Evolutionary conservation across 1,140 invertebrate genomes (phyloP).

Genomic region (Temnothorax nylanderi): DNA sequence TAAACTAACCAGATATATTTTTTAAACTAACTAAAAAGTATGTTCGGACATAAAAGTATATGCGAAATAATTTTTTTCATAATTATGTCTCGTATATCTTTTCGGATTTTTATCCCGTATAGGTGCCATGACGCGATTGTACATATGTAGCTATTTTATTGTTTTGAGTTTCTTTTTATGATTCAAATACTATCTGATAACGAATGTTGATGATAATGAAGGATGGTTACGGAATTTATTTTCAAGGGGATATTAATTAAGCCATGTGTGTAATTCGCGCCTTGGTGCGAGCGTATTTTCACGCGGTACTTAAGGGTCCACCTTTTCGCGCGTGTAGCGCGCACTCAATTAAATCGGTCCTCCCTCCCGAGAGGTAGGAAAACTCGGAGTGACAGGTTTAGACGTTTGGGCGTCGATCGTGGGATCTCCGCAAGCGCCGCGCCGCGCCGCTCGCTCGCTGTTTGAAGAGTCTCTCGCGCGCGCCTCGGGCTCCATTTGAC

Average conservation of each 20-base stretch:
- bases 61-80: not conserved
- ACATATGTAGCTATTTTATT: not conserved
- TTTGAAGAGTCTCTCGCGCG: slow-evolving; percentile 41
- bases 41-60: not conserved
- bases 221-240: not conserved
- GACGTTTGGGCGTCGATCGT: slow-evolving; percentile 17
- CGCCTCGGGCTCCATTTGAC: slow-evolving; percentile 68
- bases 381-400: slow-evolving; percentile 22
- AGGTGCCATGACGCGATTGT: not conserved
- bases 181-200: not conserved
- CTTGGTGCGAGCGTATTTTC: not conserved
- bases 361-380: not conserved
- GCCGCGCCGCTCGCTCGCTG: slow-evolving; percentile 19
- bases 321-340: not conserved
- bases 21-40: not conserved
- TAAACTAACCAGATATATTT: too few relatives aligned
- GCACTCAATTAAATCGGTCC: slow-evolving; percentile 5
- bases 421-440: slow-evolving; percentile 11
- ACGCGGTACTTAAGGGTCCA: not conserved
- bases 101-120: not conserved
- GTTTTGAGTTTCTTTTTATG: not conserved
- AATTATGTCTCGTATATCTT: not conserved
- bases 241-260: not conserved
- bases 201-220: not conserved
- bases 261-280: not conserved